Evolutionary conservation across 1,140 invertebrate genomes (phyloP), one percentile per base, ranked within the genome.

Genomic region (fruit fly (Drosophila melanogaster)): DNA sequence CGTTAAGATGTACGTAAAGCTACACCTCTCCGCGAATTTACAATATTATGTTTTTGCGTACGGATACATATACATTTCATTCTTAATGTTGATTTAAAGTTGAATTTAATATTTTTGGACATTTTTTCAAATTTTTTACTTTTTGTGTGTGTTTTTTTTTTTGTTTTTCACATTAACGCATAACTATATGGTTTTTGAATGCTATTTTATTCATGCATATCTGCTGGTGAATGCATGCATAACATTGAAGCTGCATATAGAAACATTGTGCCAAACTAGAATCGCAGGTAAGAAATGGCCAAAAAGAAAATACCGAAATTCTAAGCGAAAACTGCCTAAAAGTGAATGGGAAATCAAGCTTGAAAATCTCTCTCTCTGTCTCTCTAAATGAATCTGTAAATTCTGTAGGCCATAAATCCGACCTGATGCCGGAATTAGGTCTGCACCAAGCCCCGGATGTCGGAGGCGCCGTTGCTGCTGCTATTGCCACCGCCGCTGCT

Each of bases 371-470:
- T 79, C 7, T 38, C 35, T 51, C n/a, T 35, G 12, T 70, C 30
- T 30, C 30, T 10, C 30, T 8, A 47, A 65, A 65, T 59, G 50
- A 33, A 19, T 57, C 60, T 44, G 47, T 51, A 15, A 33, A 51
- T 4, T 33, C n/a, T 35, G 15, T 12, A 33, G 26, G 24, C 56
- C 57, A 30, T 24, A 19, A 40, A 54, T 30, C 47, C 51, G 35
- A 40, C 38, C 43, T 14, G 26, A n/a, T 41, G 43, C 51, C 38
- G 10, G 19, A 38, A 49, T 77, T 78, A 92, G 53, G 86, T 90
- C 67, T 92, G 91, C 47, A 92, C 81, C 49, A 92, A 51, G 61
- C 89, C 89, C 30, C 91, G 86, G 61, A 91, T 85, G 50, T 92
- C 91, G n/a, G 79, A 64, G 38, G 38, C 73, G 35, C 64, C 70